Percentiles rank a stretch among this genome's conserved stretches.
Evolutionary conservation across 2,888 invertebrate genomes (phyloP).

Genomic region (Callyntrura guangdongensis): DNA sequence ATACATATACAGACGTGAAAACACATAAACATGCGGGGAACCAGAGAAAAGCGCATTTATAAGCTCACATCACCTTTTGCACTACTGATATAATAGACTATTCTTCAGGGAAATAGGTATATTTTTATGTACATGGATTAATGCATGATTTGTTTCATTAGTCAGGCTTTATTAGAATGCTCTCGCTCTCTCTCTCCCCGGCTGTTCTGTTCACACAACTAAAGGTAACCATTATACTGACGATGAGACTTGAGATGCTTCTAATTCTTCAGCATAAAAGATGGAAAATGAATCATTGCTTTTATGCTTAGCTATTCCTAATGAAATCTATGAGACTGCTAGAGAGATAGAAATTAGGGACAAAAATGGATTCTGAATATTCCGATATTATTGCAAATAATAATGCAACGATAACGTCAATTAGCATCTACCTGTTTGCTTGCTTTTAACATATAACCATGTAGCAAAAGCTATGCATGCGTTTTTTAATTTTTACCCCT

Average conservation of each 20-base stretch:
- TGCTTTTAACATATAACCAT: neutral
- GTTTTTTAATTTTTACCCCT: constrained; percentile 12
- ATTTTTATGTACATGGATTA: no score
- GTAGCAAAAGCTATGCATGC: neutral
- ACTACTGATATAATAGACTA: neutral
- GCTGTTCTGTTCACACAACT: no score
- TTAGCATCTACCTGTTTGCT: constrained; percentile 25
- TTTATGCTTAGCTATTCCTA: neutral
- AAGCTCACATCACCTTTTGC: neutral
- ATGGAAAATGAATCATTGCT: neutral
- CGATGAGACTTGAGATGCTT: no score
- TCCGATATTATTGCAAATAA: neutral
- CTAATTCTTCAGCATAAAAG: no score
- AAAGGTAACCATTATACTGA: no score
- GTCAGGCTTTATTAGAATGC: no score
- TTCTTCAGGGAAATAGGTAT: no score
- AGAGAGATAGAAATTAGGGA: neutral
- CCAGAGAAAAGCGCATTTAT: no score
- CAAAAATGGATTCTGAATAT: neutral
- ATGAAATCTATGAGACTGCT: neutral
- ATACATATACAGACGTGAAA: no score
- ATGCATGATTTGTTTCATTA: no score
- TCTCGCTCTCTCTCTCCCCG: no score
- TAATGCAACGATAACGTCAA: constrained; percentile 7
- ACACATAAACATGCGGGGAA: no score